Evolutionary conservation across 2,797 vertebrate genomes (phyloP), one percentile per base, ranked within the genome.

Genomic region (Pangasius djambal): DNA sequence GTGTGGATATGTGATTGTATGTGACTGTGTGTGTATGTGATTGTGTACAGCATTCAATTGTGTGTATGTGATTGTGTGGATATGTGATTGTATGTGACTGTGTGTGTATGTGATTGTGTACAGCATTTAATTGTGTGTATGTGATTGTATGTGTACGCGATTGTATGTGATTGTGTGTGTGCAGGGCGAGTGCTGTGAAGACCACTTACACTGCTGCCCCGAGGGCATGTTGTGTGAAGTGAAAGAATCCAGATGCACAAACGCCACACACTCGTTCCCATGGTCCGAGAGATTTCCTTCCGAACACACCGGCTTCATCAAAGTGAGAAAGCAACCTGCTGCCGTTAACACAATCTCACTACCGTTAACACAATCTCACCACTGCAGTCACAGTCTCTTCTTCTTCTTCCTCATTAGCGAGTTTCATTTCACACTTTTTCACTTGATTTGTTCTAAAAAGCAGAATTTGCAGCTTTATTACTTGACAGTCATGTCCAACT

Each of bases 131-230:
- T 18, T 37, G 31, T 37, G 31, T 70, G 5, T 44, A 44, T 9
- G 1, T 65, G 9, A 10, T 13, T 65, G 20, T 34, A 4, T 69
- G 65, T 69, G 31, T 69, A 4, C n/a, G 9, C 40, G 22, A 15
- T 4, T 87, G n/a, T 84, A 7, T 88, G 9, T 57, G 22, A 15
- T 4, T 87, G n/a, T 84, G 10, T 88, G 59, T 87, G 22, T 87
- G 31, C 67, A 98, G 97, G 98, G 97, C 0, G 96, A 95, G 1
- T 98, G 98, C 95, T 99, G 98, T 10, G 93, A 91, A 0, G 98
- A 99, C 92, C 96, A 96, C 83, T 70, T 94, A 5, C 98, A 98
- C 83, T 99, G 98, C 94, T 99, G 98, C 89, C 97, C 97, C 2
- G 94, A 93, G 0, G 95, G 92, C 18, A 96, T 96, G 3, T 0